Base-by-base conservation (phyloP, 2,888 invertebrate species). In the Allophyes oxyacanthae region DNA sequence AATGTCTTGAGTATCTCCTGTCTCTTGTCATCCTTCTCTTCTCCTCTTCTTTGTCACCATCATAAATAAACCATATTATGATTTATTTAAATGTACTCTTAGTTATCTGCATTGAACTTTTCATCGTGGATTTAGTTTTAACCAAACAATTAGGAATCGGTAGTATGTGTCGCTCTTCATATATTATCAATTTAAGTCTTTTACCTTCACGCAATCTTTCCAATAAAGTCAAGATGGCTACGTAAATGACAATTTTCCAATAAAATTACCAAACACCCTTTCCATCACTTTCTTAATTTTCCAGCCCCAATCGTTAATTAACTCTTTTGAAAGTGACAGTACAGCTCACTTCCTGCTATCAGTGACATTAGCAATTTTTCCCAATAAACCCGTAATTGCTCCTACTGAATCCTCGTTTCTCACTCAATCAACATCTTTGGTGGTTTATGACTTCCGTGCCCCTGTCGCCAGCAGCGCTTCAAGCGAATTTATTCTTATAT, bases 351-450 rank as follows among this genome's bases (percentile, higher is more conserved):
- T 41, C 46, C 52, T 49, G 54, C 64, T 61, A 73, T 70, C 62
- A 63, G 77, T 78, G 79, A 78, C 83, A 87, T 87, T 85, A 82
- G 84, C 86, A 84, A 86, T 89, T 89, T 88, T 88, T 88, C 83
- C 86, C 88, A 85, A 88, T 89, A 88, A 81, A 68, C 78, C 67
- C 41, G 54, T 62, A 84, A 86, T 86, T 86, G 77, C 84, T 84
- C 72, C 62, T 71, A 79, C 77, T 77, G 72, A 82, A 81, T 77
- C 69, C 79, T 77, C 84, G 83, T 85, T 85, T 77, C 83, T 83
- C 85, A 85, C 84, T 86, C 83, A 86, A 88, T 88, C 85, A 87
- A 83, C 81, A 82, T 81, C 84, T 83, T 77, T 76, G 60, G 75
- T 75, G 81, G 60, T 85, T 85, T 84, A 87, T 82, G 84, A 83